A percentile compares a stretch with the other conserved stretches of the same genome.
phyloP scores from a whole-genome alignment of 2,113 vertebrate genomes.

The Cyphotilapia sp. region DNA sequence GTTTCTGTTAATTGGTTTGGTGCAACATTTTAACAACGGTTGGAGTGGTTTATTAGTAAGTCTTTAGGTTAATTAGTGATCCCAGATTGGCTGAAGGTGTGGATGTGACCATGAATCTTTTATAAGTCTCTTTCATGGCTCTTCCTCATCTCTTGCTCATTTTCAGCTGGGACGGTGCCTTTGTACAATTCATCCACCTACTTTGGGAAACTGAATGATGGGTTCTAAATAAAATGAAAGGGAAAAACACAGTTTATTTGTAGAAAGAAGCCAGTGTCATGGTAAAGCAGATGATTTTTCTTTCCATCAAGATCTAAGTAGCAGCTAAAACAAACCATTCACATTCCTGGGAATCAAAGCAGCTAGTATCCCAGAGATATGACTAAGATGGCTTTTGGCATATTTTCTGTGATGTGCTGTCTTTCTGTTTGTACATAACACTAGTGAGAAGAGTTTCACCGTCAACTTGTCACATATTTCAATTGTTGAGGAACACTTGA shows the following conservation, averaged over 20 bases:
- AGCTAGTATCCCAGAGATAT: background rate
- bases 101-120: background rate
- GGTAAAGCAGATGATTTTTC: background rate
- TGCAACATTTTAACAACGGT: background rate
- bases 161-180: background rate
- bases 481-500: background rate
- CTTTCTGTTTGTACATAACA: background rate
- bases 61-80: background rate
- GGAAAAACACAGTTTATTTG: rapidly evolving
- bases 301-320: background rate
- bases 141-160: background rate
- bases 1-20: background rate
- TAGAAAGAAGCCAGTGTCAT: background rate
- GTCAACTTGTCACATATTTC: background rate
- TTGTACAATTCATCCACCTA: background rate
- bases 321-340: background rate
- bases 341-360: background rate
- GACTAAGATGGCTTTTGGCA: background rate
- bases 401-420: background rate
- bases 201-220: background rate
- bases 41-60: background rate
- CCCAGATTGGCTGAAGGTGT: background rate
- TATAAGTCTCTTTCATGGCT: background rate
- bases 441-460: background rate
- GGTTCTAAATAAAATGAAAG: background rate